phyloP scores from a whole-genome alignment of 2,113 vertebrate genomes.

The Acanthisitta chloris region DNA sequence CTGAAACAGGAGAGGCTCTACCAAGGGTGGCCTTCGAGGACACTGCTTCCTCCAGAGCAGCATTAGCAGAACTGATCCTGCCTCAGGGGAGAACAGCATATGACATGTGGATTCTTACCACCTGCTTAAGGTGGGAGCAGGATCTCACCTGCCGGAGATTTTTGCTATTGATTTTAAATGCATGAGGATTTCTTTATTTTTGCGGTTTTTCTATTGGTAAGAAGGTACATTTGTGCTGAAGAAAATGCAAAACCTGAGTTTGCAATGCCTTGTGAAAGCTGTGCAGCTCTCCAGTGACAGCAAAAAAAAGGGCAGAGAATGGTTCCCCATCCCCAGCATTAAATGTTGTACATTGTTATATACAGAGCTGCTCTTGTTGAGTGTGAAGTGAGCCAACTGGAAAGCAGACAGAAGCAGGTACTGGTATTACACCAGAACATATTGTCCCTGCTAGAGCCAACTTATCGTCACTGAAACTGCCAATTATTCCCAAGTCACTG shows the following conservation, averaged over 20 bases:
- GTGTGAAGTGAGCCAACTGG: constrained; percentile 66
- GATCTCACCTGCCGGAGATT: neutral
- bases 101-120: neutral
- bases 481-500: constrained; percentile 79
- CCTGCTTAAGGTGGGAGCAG: neutral
- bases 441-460: constrained; percentile 73
- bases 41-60: neutral
- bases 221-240: neutral
- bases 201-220: neutral
- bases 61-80: neutral
- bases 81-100: neutral
- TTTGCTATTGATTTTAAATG: neutral
- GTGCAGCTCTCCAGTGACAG: neutral
- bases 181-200: neutral
- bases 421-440: constrained; percentile 63
- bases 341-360: neutral
- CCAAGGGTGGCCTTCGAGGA: neutral
- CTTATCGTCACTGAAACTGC: constrained; percentile 50
- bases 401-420: constrained; percentile 63
- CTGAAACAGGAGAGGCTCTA: neutral
- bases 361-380: constrained; percentile 35
- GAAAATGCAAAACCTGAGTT: neutral
- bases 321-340: neutral
- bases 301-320: neutral
- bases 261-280: neutral